Percentiles rank a stretch among this genome's conserved stretches.
phyloP scores from a whole-genome alignment of 2,888 invertebrate species.

The Cordylochernes scorpioides region DNA sequence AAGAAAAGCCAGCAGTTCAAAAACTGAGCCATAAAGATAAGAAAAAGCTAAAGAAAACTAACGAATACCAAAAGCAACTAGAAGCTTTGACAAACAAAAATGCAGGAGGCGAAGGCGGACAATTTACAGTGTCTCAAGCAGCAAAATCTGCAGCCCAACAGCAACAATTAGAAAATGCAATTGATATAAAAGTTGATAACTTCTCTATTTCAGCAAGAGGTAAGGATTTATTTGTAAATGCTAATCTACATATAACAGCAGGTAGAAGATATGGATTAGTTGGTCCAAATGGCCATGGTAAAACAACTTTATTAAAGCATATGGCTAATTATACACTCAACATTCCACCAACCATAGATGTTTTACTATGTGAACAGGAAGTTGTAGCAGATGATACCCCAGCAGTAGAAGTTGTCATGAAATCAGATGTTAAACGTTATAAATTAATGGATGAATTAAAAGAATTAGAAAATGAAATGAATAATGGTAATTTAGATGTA shows the following conservation, averaged over 20 bases:
- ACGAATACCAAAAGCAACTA: too few species aligned
- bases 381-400: conserved; percentile 77
- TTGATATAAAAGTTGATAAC: conserved; percentile 88
- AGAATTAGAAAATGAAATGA: conserved; percentile 35
- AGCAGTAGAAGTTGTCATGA: conserved; percentile 74
- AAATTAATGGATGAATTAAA: conserved; percentile 53
- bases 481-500: conserved; percentile 9
- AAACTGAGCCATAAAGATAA: too few species aligned
- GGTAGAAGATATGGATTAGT: conserved; percentile 88
- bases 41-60: too few species aligned
- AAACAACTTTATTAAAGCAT: conserved; percentile 82
- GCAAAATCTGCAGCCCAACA: conserved; percentile 34
- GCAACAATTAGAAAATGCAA: conserved; percentile 61
- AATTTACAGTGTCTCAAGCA: conserved; percentile 78
- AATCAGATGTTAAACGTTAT: conserved; percentile 68
- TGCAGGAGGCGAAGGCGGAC: conserved; percentile 69
- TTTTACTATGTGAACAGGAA: conserved; percentile 86
- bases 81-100: too few species aligned
- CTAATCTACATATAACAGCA: conserved; percentile 66
- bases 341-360: conserved; percentile 84
- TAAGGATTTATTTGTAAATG: conserved; percentile 86
- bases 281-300: conserved; percentile 95
- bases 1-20: too few species aligned
- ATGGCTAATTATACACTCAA: conserved; percentile 65
- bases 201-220: conserved; percentile 93